Percentiles rank a stretch among this genome's conserved stretches.
Conservation (phyloP, 2,113 vertebrate genomes). For the Piaya cayana region DNA sequence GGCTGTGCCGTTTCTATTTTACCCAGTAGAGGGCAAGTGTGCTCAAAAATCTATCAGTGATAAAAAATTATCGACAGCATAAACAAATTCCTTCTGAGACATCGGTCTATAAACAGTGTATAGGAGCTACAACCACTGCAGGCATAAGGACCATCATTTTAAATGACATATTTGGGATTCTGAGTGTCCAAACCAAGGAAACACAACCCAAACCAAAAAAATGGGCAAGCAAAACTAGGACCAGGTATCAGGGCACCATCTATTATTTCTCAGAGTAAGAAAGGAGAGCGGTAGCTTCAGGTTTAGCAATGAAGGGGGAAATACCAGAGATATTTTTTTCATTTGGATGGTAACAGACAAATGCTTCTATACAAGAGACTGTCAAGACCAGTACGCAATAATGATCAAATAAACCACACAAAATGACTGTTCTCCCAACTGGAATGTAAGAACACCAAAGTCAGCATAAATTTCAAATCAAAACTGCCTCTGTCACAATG, state of each 20-base stretch:
- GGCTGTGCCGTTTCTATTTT: not conserved
- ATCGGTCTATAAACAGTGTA: not conserved
- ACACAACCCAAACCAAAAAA: not conserved
- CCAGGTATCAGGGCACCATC: not conserved
- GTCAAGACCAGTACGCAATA: not conserved
- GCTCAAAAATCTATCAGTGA: not conserved
- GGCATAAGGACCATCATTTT: not conserved
- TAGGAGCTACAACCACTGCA: not conserved
- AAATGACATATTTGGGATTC: not conserved
- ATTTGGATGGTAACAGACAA: not conserved
- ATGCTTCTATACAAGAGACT: not conserved
- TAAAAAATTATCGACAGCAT: not conserved
- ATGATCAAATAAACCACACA: not conserved
- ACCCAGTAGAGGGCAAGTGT: not conserved
- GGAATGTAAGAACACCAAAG: not conserved
- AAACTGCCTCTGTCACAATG: not conserved
- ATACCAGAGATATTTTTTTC: accelerated
- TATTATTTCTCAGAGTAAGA: not conserved
- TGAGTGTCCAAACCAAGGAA: not conserved
- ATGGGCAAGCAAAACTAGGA: not conserved
- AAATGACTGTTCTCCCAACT: not conserved
- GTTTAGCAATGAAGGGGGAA: not conserved
- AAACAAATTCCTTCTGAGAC: not conserved
- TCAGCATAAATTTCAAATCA: not conserved
- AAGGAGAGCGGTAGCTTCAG: not conserved